Percentiles rank a stretch among this genome's conserved stretches.
phyloP scores from a whole-genome alignment of 2,888 invertebrate species.

The Sussaba pulchella region DNA sequence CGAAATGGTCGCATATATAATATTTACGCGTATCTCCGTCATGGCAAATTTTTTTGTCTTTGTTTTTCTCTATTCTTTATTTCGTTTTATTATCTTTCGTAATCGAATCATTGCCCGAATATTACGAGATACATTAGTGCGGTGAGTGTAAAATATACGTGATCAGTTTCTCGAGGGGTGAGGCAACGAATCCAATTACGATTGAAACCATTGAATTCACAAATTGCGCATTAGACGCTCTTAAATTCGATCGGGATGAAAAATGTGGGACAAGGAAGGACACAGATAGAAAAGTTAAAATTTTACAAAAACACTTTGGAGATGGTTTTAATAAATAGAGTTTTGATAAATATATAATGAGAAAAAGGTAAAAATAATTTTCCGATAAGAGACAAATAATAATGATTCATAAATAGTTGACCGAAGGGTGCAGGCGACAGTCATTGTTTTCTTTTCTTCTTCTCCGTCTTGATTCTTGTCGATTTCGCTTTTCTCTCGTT shows the following conservation, averaged over 20 bases:
- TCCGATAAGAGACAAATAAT: constrained; percentile 48
- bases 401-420: constrained; percentile 57
- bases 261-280: constrained; percentile 7
- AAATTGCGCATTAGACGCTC: neutral
- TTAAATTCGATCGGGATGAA: neutral
- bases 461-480: constrained; percentile 35
- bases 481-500: constrained; percentile 18
- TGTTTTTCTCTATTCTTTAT: no score
- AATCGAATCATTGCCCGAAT: no score
- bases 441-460: no score
- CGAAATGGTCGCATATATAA: neutral
- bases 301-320: constrained; percentile 35
- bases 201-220: constrained; percentile 8
- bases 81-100: no score
- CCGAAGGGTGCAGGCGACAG: constrained; percentile 58
- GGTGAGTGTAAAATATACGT: constrained; percentile 18
- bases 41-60: neutral
- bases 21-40: neutral
- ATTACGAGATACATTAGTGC: constrained; percentile 18
- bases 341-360: constrained; percentile 50
- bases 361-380: constrained; percentile 35
- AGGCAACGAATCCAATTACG: neutral
- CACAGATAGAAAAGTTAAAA: constrained; percentile 12
- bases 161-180: neutral
- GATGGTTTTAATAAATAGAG: constrained; percentile 62